phyloP scores from a whole-genome alignment of 2,888 invertebrate species.

The Drosophila differens region DNA sequence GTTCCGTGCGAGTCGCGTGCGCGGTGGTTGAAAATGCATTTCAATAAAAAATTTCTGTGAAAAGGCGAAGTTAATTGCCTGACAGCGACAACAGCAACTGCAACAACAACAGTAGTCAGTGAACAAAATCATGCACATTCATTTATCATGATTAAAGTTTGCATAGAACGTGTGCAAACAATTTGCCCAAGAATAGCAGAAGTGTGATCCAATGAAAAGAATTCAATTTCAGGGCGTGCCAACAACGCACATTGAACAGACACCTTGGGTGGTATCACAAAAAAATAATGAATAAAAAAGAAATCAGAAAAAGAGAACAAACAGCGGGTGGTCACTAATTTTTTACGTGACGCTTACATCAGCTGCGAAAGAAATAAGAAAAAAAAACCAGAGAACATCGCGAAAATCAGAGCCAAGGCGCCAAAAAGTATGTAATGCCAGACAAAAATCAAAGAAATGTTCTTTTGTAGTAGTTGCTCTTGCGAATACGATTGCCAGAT shows the following conservation, averaged over 20 bases:
- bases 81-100: conserved; percentile 38
- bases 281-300: conserved; percentile 1
- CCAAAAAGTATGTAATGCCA: conserved; percentile 70
- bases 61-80: conserved; percentile 72
- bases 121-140: conserved; percentile 60
- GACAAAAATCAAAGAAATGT: conserved; percentile 68
- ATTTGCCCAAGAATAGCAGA: conserved; percentile 49
- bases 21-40: conserved; percentile 71
- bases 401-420: conserved; percentile 69
- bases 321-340: conserved; percentile 77
- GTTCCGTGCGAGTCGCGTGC: conserved; percentile 29
- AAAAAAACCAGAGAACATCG: conserved; percentile 33
- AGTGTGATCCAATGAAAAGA: conserved; percentile 53
- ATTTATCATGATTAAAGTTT: conserved; percentile 82
- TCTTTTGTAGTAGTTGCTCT: conserved; percentile 33
- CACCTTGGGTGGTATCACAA: conserved; percentile 65
- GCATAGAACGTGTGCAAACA: conserved; percentile 73
- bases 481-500: conserved; percentile 47
- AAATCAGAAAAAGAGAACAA: conserved; percentile 38
- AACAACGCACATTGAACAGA: conserved; percentile 51
- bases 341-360: conserved; percentile 72
- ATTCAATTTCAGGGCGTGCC: conserved; percentile 70
- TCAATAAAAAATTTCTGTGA: conserved; percentile 65
- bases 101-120: conserved; percentile 37
- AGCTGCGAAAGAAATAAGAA: conserved; percentile 25